A percentile compares a stretch with the other conserved stretches of the same genome.
phyloP scores from a whole-genome alignment of 2,888 invertebrate species.

The Acleris holmiana region DNA sequence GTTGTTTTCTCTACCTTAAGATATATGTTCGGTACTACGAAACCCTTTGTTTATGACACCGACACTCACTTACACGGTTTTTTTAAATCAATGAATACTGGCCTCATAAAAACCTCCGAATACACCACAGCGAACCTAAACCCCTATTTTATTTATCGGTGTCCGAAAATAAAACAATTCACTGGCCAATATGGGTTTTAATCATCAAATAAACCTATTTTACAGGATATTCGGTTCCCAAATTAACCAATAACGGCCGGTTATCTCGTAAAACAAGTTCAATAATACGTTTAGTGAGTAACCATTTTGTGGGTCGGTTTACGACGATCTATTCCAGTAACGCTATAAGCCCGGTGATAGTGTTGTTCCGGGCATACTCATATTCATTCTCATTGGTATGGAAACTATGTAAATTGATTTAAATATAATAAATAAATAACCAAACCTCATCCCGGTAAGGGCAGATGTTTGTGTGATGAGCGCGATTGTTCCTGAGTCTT shows the following conservation, averaged over 20 bases:
- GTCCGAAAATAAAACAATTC: constrained; percentile 44
- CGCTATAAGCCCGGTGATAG: constrained; percentile 43
- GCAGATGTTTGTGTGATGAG: no score
- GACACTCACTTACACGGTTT: not conserved
- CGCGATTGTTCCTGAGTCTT: no score
- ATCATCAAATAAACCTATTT: constrained; percentile 48
- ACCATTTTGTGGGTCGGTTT: constrained; percentile 28
- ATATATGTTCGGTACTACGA: no score
- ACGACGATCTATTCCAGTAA: constrained; percentile 48
- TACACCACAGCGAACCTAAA: not conserved
- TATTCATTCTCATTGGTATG: not conserved
- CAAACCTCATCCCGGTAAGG: no score
- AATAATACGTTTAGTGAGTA: constrained; percentile 45
- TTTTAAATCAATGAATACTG: not conserved
- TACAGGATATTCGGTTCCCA: constrained; percentile 50
- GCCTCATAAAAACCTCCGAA: not conserved
- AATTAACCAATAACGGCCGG: constrained; percentile 59
- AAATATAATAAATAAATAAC: no score
- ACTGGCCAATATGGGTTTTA: constrained; percentile 42
- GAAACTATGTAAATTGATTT: no score
- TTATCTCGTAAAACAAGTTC: constrained; percentile 52
- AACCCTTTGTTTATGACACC: no score
- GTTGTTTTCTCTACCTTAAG: no score
- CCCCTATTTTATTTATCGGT: constrained; percentile 4
- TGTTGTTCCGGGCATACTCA: constrained; percentile 10